phyloP scores from a whole-genome alignment of 2,888 invertebrate genomes.

The Saturnia pavonia region DNA sequence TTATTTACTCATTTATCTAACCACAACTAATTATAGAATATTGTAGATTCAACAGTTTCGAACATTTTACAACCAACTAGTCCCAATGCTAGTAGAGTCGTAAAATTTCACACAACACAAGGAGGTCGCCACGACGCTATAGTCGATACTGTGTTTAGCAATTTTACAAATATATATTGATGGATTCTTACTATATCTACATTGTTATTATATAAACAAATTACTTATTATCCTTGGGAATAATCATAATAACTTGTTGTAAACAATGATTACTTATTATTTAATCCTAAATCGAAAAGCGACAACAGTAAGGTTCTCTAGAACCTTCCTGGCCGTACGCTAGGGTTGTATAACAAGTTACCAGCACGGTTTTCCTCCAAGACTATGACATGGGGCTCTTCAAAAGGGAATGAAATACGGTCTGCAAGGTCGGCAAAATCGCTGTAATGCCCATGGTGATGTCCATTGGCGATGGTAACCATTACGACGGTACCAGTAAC shows the following conservation, averaged over 20 bases:
- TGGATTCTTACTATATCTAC: neutral
- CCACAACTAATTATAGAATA: conserved; percentile 8
- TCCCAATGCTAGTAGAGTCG: conserved; percentile 64
- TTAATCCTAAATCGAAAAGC: neutral
- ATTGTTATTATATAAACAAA: conserved; percentile 15
- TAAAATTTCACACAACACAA: conserved; percentile 69
- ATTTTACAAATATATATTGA: conserved; percentile 32
- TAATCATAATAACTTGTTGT: neutral
- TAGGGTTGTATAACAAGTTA: too few species aligned
- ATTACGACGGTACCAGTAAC: too few species aligned
- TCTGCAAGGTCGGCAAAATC: too few species aligned
- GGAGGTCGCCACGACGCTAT: conserved; percentile 48
- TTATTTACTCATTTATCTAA: neutral
- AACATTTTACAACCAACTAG: conserved; percentile 62
- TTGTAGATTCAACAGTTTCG: conserved; percentile 25
- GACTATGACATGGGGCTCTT: too few species aligned
- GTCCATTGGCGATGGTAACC: too few species aligned
- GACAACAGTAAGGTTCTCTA: too few species aligned
- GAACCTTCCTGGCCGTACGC: too few species aligned
- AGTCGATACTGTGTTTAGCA: conserved; percentile 47
- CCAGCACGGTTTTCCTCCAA: too few species aligned
- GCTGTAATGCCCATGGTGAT: too few species aligned
- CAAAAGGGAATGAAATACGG: too few species aligned
- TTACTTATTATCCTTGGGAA: neutral
- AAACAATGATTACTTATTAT: neutral